phyloP scores from a whole-genome alignment of 2,113 vertebrate species.

The Ctenomys sociabilis region DNA sequence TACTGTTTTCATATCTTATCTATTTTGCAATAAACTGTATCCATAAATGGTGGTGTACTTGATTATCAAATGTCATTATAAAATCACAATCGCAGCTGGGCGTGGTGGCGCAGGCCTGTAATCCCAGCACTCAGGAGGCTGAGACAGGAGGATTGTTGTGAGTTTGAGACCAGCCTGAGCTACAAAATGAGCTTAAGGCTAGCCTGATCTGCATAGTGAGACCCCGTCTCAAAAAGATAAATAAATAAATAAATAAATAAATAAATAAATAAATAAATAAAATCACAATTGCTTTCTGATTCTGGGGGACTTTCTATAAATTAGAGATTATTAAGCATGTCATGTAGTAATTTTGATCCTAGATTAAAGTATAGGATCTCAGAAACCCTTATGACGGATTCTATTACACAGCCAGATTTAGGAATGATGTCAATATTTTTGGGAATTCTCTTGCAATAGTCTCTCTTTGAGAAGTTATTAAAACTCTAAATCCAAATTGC shows the following conservation, averaged over 20 bases:
- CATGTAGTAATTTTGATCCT: not conserved
- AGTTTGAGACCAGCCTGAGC: no score
- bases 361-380: not conserved
- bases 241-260: no score
- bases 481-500: not conserved
- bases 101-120: no score
- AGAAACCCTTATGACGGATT: not conserved
- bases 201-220: no score
- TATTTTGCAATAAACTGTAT: constrained; percentile 19
- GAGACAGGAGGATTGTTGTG: no score
- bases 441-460: not conserved
- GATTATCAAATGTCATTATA: not conserved
- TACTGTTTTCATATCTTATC: not conserved
- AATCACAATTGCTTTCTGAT: not conserved
- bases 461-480: not conserved
- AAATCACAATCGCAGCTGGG: no score
- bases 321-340: not conserved
- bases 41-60: not conserved
- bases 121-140: no score
- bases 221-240: no score
- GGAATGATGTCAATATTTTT: constrained; percentile 49
- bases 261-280: no score
- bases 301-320: not conserved
- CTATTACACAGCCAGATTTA: not conserved
- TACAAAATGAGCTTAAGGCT: no score